phyloP scores from a whole-genome alignment of 2,797 vertebrate genomes.

The Pseudopleuronectes americanus region DNA sequence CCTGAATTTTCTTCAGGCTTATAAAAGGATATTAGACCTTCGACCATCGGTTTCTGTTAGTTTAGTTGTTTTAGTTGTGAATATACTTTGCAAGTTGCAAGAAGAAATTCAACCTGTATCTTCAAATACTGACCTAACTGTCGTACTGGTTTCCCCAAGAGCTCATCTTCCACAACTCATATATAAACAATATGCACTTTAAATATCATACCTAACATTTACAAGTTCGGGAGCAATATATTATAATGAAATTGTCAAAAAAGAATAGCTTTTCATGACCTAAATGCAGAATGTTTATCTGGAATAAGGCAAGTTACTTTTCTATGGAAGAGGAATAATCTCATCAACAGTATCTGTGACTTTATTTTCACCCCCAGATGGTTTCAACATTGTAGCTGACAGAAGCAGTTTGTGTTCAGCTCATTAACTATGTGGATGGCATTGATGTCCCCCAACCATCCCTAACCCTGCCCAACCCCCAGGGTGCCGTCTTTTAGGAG shows the following conservation, averaged over 20 bases:
- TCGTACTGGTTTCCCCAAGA: neutral
- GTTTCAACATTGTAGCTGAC: conserved; percentile 1
- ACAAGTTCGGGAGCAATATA: no score
- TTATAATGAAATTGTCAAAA: no score
- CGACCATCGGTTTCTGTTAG: neutral
- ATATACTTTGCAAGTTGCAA: no score
- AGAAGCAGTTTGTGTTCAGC: conserved; percentile 7
- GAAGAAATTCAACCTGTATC: no score
- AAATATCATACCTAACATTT: neutral
- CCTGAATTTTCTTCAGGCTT: no score
- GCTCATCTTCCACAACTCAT: neutral
- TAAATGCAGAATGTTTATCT: no score
- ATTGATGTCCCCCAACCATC: neutral
- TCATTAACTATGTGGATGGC: conserved; percentile 12
- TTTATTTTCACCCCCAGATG: neutral
- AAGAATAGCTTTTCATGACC: no score
- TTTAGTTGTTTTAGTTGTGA: conserved; percentile 1
- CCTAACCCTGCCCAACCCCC: conserved; percentile 15
- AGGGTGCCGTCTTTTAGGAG: conserved; percentile 47
- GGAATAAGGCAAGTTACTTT: no score
- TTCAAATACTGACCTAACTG: neutral
- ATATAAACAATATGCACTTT: neutral
- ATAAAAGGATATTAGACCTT: no score
- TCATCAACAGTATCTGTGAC: neutral
- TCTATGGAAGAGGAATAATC: neutral